Percentiles rank a stretch among this genome's conserved stretches.
Evolutionary conservation across 1,140 invertebrate genomes (phyloP).

Genomic region (Scaptomyza pallida): DNA sequence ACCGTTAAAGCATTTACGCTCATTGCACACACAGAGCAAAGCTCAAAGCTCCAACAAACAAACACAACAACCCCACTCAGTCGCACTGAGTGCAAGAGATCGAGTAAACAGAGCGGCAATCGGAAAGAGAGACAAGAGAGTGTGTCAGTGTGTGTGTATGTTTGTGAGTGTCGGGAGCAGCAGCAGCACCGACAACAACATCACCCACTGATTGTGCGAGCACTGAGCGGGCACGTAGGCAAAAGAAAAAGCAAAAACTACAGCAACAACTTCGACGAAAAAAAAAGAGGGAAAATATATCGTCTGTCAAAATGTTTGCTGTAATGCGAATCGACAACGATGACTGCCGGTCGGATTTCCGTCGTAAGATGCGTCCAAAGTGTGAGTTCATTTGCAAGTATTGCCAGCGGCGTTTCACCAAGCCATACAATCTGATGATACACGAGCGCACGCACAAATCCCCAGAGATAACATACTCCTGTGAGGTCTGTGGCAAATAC

Average conservation of each 20-base stretch:
- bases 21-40: slow-evolving; percentile 58
- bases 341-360: slow-evolving; percentile 94
- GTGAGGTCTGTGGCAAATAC: slow-evolving; percentile 99
- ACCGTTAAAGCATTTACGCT: slow-evolving; percentile 51
- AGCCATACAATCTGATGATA: slow-evolving; percentile 99
- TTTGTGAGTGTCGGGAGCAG: slow-evolving; percentile 9
- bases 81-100: slow-evolving; percentile 39
- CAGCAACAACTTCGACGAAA: too few relatives aligned
- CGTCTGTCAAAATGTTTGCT: slow-evolving; percentile 90
- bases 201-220: slow-evolving; percentile 42
- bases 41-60: slow-evolving; percentile 36
- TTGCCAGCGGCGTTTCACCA: slow-evolving; percentile 99
- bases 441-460: slow-evolving; percentile 99
- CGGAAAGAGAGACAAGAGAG: slow-evolving; percentile 11
- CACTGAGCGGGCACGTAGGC: slow-evolving; percentile 32
- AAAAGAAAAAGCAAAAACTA: slow-evolving; percentile 23
- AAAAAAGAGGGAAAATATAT: slow-evolving; percentile 63
- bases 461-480: slow-evolving; percentile 98
- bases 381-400: slow-evolving; percentile 99
- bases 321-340: slow-evolving; percentile 95
- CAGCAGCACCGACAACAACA: slow-evolving; percentile 16
- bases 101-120: slow-evolving; percentile 8
- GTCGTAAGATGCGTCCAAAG: slow-evolving; percentile 96
- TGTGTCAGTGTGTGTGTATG: slow-evolving; percentile 2
- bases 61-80: slow-evolving; percentile 12